Evolutionary conservation across 2,888 invertebrate species (phyloP).

Genomic region (Rotaria magnacalcarata): DNA sequence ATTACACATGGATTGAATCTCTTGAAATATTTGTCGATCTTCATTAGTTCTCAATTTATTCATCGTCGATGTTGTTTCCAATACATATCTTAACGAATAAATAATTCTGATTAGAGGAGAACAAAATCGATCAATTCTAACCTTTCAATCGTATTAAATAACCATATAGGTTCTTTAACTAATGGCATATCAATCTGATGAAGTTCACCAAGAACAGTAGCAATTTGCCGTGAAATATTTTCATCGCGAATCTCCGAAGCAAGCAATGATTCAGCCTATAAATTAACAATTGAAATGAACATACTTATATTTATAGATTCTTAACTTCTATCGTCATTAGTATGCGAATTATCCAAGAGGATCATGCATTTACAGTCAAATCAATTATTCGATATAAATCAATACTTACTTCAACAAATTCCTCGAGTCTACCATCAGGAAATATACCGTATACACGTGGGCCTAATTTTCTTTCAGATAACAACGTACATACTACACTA

Average conservation of each 20-base stretch:
- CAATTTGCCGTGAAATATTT: constrained; percentile 72
- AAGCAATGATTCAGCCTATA: constrained; percentile 75
- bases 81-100: background rate
- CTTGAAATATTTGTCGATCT: background rate
- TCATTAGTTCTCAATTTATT: background rate
- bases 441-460: constrained; percentile 87
- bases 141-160: constrained; percentile 81
- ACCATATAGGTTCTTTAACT: constrained; percentile 87
- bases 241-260: constrained; percentile 77
- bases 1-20: constrained; percentile 19
- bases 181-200: constrained; percentile 84
- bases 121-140: constrained; percentile 63
- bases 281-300: no score
- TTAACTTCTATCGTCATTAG: no score
- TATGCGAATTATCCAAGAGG: background rate
- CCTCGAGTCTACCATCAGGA: constrained; percentile 86
- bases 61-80: background rate
- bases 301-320: no score
- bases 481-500: constrained; percentile 84
- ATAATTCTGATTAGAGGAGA: background rate
- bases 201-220: constrained; percentile 85
- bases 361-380: background rate
- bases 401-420: constrained; percentile 74
- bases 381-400: no score
- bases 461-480: constrained; percentile 82